Evolutionary conservation across 2,113 vertebrate species (phyloP).

Genomic region (Odobenus rosmarus): DNA sequence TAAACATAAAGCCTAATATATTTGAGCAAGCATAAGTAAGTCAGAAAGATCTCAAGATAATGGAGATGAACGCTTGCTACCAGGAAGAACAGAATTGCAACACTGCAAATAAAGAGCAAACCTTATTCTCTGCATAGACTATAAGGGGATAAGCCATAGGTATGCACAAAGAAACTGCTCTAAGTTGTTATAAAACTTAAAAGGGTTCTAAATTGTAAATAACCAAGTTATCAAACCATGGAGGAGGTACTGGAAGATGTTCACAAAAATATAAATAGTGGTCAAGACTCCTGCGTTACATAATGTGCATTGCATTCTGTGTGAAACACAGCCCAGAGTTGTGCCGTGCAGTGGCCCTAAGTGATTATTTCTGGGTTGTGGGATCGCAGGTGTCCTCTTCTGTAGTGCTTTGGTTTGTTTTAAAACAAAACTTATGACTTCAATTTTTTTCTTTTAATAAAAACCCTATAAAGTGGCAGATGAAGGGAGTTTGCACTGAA

Average conservation of each 20-base stretch:
- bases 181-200: background rate
- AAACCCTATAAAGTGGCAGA: background rate
- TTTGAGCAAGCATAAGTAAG: background rate
- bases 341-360: background rate
- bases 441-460: background rate
- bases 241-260: background rate
- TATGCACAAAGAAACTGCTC: background rate
- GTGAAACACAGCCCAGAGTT: accelerated
- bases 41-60: background rate
- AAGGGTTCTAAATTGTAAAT: background rate
- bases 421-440: background rate
- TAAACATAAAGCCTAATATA: background rate
- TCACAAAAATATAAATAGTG: background rate
- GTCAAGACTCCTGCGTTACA: background rate
- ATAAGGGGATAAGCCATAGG: background rate
- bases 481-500: background rate
- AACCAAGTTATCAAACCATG: background rate
- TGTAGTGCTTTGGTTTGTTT: background rate
- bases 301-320: too few relatives aligned
- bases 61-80: background rate
- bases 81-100: background rate
- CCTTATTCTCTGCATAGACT: background rate
- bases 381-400: background rate
- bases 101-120: background rate
- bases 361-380: background rate